These are phyloP conservation scores for Trematomus bernacchii DNA, from an alignment of 2,797 vertebrate genomes.

Conservation along the genomic window DNA sequence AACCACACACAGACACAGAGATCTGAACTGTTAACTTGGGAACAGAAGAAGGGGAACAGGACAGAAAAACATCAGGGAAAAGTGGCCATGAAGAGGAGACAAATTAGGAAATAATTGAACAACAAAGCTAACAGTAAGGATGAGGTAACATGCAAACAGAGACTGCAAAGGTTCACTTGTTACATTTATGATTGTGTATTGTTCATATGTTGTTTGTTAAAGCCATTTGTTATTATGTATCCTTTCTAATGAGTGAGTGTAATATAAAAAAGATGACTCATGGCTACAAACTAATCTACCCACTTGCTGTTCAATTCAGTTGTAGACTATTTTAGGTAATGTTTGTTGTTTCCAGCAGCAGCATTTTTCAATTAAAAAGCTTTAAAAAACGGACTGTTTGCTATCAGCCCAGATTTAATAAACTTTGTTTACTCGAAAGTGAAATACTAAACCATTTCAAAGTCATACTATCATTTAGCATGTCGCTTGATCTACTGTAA, in stretches of 20 bases:
- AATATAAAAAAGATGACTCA: neutral
- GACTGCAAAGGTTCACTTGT: neutral
- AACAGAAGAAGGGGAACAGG: constrained; percentile 21
- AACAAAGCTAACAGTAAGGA: neutral
- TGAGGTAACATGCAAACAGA: constrained; percentile 24
- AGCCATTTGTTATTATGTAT: too few relatives aligned
- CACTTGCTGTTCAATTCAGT: too few relatives aligned
- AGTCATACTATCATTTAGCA: neutral
- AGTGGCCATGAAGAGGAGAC: constrained; percentile 11
- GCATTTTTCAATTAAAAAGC: neutral
- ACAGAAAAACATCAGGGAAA: constrained; percentile 17
- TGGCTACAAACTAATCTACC: neutral
- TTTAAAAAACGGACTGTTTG: neutral
- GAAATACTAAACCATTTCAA: neutral
- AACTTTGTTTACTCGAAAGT: neutral
- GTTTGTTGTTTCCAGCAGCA: neutral
- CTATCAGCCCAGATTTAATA: neutral
- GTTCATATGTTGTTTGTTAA: too few relatives aligned
- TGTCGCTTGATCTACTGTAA: neutral
- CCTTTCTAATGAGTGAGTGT: neutral
- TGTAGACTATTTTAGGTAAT: too few relatives aligned
- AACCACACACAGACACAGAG: constrained; percentile 10
- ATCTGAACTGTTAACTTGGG: constrained; percentile 22
- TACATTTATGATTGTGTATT: neutral
- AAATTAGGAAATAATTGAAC: constrained; percentile 13